Percentiles rank a stretch among this genome's conserved stretches.
Evolutionary conservation across 2,113 vertebrate genomes (phyloP).

Genomic region (Todiramphus saurophagus): DNA sequence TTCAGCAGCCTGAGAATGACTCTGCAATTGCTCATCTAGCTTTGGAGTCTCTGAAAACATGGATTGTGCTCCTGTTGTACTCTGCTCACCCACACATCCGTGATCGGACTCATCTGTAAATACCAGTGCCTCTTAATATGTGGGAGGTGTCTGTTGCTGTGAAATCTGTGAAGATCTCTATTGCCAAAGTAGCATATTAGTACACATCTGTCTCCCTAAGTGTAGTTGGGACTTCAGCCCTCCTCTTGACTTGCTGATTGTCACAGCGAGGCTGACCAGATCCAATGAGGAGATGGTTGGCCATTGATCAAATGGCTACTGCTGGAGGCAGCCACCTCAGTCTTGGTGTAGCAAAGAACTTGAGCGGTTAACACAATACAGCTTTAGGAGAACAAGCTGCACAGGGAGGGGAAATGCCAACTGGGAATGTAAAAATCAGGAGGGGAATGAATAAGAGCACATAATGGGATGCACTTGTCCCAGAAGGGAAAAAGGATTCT

Average conservation of each 20-base stretch:
- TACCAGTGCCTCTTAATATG: neutral
- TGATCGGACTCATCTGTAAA: neutral
- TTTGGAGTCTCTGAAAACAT: neutral
- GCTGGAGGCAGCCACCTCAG: neutral
- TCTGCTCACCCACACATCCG: neutral
- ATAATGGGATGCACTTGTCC: too few species aligned
- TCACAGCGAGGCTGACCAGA: neutral
- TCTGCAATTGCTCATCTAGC: neutral
- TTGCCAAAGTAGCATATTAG: neutral
- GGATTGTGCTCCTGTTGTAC: neutral
- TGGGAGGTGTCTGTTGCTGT: neutral
- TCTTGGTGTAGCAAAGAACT: neutral
- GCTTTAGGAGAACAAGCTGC: neutral
- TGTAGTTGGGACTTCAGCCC: neutral
- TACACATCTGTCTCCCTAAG: neutral
- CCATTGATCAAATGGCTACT: neutral
- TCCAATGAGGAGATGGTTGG: fast-evolving
- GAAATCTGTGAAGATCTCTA: neutral
- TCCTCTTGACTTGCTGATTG: neutral
- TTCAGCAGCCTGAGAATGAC: neutral
- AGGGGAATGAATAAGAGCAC: neutral
- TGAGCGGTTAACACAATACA: neutral
- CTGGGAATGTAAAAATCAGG: neutral
- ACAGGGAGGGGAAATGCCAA: neutral
- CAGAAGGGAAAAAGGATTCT: too few species aligned